Percentiles rank a stretch among this genome's conserved stretches.
Conservation (phyloP, 2,888 invertebrate genomes). For the Eilema depressum region DNA sequence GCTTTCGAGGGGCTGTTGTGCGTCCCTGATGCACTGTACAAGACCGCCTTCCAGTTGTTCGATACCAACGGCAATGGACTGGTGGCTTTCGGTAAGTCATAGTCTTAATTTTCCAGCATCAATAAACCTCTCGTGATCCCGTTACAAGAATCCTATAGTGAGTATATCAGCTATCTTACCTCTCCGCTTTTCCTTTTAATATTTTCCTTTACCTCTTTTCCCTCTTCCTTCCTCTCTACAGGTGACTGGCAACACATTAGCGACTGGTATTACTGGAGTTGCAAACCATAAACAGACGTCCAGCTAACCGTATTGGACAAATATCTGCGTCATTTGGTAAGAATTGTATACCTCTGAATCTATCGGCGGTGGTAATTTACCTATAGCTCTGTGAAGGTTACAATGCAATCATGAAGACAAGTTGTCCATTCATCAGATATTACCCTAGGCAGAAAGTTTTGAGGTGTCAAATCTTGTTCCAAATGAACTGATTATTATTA, state of each 20-base stretch:
- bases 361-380: too few species aligned
- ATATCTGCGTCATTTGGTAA: neutral
- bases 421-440: too few species aligned
- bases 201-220: neutral
- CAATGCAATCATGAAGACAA: too few species aligned
- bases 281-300: too few species aligned
- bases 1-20: slow-evolving; percentile 98
- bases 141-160: too few species aligned
- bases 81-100: slow-evolving; percentile 97
- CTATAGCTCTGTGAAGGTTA: too few species aligned
- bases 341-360: neutral
- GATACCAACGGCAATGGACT: slow-evolving; percentile 99
- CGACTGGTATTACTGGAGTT: neutral
- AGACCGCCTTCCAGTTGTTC: slow-evolving; percentile 99
- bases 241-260: neutral
- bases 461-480: too few species aligned
- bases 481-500: too few species aligned
- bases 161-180: neutral
- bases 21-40: slow-evolving; percentile 98
- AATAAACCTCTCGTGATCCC: too few species aligned
- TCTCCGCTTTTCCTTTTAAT: too few species aligned
- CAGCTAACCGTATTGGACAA: neutral
- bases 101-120: neutral
- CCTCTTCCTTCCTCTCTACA: neutral
- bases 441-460: too few species aligned